Evolutionary conservation across 2,113 vertebrate genomes (phyloP), one percentile per base, ranked within the genome.

Genomic region (Muntiacus muntjak): DNA sequence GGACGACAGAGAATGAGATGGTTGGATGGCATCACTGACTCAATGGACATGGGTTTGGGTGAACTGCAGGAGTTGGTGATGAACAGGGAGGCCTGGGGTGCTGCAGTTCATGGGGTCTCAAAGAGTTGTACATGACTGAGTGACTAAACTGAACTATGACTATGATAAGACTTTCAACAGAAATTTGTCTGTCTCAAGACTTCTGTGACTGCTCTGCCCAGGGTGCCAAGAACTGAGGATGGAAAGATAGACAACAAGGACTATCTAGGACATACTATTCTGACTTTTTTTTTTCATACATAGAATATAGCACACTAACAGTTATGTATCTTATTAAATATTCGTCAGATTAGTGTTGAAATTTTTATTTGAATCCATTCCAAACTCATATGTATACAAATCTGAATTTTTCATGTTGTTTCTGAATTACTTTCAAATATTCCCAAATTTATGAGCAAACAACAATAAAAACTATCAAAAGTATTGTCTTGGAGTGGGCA

Each of bases 351-450:
- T 60, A 30, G 26, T 83, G 6, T 25, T 52, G 23, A 91, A 87
- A 91, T 21, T 84, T 96, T 92, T 43, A 85, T 85, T 67, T 92
- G 23, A 86, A 97, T 83, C 43, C 90, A 86, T 15, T 95, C 47
- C 64, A 90, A 87, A 94, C 1, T 52, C 16, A 54, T 36, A 58
- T 64, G 15, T 74, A 89, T 64, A 54, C 58, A 91, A 47, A 85
- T 50, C 1, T 95, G 36, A 33, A 45, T 57, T 52, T 87, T 33
- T 96, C 60, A 28, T n/a, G 76, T 26, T 87, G 11, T 88, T 81
- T 94, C 64, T 82, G 14, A 87, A 92, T 58, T 60, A 58, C 3
- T 23, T 82, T 16, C 1, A 52, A 79, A 36, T 79, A 5, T 87
- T 5, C 54, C 47, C 33, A 64, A 81, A 90, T 23, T 52, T 90